Percentiles rank a stretch among this genome's conserved stretches.
Conservation (phyloP, 2,113 vertebrate species). For the Cynoglossus semilaevis region DNA sequence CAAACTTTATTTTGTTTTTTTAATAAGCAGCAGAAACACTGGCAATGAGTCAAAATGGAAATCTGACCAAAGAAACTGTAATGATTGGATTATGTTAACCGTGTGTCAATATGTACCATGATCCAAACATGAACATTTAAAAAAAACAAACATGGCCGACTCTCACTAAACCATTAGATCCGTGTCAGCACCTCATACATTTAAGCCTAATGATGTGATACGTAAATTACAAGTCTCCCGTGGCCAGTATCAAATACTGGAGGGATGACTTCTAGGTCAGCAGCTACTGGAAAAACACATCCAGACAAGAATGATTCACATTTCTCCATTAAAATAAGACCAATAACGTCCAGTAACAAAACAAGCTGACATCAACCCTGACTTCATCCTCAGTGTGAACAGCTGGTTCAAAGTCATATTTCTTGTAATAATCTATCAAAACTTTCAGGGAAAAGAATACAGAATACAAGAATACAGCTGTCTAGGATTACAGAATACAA, state of each 20-base stretch:
- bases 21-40: no score
- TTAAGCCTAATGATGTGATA: constrained; percentile 19
- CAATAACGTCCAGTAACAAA: background rate
- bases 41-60: no score
- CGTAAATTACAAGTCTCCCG: constrained; percentile 21
- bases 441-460: no score
- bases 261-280: constrained; percentile 33
- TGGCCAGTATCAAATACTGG: constrained; percentile 38
- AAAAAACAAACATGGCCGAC: background rate
- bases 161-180: background rate
- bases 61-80: no score
- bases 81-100: no score
- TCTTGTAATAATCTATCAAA: background rate
- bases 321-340: no score
- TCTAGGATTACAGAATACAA: no score
- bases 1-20: no score
- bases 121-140: background rate
- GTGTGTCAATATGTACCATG: no score
- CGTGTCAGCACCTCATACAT: background rate
- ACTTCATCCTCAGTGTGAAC: background rate
- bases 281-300: constrained; percentile 28
- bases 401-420: background rate
- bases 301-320: constrained; percentile 14
- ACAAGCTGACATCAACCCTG: background rate
- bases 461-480: no score